Conservation (phyloP, 2,888 invertebrate species). For the Hoplodrina blanda region DNA sequence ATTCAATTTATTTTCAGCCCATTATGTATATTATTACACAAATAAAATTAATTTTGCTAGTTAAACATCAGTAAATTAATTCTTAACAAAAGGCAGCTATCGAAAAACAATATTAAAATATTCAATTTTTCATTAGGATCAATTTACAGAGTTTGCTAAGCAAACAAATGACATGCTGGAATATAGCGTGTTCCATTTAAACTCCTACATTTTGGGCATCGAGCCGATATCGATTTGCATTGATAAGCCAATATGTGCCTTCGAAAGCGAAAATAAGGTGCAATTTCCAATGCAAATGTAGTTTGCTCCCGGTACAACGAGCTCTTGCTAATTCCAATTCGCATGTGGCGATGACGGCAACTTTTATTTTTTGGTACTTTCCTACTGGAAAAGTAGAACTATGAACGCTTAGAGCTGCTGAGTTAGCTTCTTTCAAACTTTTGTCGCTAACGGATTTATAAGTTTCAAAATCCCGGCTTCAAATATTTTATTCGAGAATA, state of each 20-base stretch:
- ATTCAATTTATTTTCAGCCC: background rate
- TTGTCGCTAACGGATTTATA: slow-evolving; percentile 39
- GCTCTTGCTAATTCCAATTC: slow-evolving; percentile 82
- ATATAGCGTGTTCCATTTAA: slow-evolving; percentile 65
- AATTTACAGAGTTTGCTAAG: slow-evolving; percentile 43
- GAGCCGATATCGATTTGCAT: slow-evolving; percentile 57
- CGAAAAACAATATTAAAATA: slow-evolving; percentile 14
- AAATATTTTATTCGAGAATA: slow-evolving; percentile 29
- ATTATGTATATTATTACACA: background rate
- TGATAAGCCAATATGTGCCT: slow-evolving; percentile 54
- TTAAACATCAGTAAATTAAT: background rate
- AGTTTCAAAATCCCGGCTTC: slow-evolving; percentile 23
- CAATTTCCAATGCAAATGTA: slow-evolving; percentile 69
- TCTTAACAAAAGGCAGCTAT: background rate
- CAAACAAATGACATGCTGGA: slow-evolving; percentile 58
- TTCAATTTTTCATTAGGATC: slow-evolving; percentile 45
- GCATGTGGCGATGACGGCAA: slow-evolving; percentile 83
- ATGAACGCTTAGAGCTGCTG: slow-evolving; percentile 60
- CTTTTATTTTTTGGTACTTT: slow-evolving; percentile 82
- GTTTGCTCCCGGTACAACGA: slow-evolving; percentile 73
- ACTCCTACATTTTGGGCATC: slow-evolving; percentile 51
- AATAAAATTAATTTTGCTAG: background rate
- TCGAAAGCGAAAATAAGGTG: slow-evolving; percentile 62
- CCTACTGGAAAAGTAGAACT: slow-evolving; percentile 70
- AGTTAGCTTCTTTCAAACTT: slow-evolving; percentile 50